A percentile compares a stretch with the other conserved stretches of the same genome.
phyloP scores from a whole-genome alignment of 2,888 invertebrate species.

The Polymixis lichenea region DNA sequence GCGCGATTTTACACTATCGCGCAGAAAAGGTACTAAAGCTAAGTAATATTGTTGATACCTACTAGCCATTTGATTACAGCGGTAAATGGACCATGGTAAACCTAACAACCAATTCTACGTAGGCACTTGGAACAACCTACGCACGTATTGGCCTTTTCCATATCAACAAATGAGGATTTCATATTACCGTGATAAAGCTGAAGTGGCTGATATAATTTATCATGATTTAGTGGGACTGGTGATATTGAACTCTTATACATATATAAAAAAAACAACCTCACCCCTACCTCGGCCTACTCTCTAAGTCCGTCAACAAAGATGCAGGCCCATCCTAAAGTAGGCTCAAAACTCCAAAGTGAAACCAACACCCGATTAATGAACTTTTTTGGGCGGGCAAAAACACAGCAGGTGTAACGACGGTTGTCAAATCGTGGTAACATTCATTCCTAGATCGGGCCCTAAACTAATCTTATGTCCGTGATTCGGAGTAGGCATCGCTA shows the following conservation, averaged over 20 bases:
- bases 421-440: no score
- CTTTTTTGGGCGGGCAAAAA: no score
- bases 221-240: background rate
- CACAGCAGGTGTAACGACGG: no score
- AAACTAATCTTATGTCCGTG: no score
- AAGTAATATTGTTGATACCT: background rate
- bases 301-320: no score
- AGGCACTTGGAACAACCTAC: constrained; percentile 11
- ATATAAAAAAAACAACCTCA: background rate
- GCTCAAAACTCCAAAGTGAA: no score
- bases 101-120: constrained; percentile 3
- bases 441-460: no score
- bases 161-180: constrained; percentile 55
- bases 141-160: constrained; percentile 38
- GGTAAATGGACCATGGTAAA: background rate
- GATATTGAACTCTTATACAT: background rate
- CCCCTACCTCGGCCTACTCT: no score
- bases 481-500: no score
- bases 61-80: background rate
- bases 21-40: background rate
- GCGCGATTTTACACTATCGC: background rate
- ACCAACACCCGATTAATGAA: no score
- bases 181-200: constrained; percentile 39
- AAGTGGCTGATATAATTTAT: constrained; percentile 43
- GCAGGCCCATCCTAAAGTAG: no score